Conservation (phyloP, 2,797 vertebrate genomes). For the Pogonophryne albipinna region DNA sequence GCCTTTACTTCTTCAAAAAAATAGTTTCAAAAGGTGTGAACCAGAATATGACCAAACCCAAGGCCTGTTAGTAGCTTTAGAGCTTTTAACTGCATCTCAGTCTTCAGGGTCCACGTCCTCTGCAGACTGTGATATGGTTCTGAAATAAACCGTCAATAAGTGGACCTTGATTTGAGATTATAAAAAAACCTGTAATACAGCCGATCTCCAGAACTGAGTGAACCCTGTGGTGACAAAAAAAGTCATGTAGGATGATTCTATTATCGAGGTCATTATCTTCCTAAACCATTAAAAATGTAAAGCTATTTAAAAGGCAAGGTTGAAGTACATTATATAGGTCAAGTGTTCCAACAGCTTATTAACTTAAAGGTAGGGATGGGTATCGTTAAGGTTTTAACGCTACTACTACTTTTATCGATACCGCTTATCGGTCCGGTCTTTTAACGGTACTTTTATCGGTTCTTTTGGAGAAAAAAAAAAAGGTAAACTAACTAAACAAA, state of each 20-base stretch:
- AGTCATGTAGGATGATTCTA: neutral
- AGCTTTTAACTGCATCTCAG: neutral
- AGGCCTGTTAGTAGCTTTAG: neutral
- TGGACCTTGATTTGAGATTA: no score
- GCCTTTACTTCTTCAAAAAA: slow-evolving; percentile 5
- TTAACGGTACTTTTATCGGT: no score
- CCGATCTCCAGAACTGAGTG: neutral
- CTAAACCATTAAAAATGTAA: neutral
- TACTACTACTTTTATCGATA: no score
- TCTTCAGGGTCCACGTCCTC: neutral
- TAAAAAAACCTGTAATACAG: neutral
- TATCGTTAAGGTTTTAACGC: no score
- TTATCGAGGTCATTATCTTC: neutral
- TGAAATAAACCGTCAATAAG: no score
- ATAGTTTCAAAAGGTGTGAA: neutral
- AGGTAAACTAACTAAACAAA: no score
- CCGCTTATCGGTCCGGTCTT: no score
- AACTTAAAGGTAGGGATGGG: no score
- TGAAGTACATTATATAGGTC: neutral
- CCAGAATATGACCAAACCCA: no score
- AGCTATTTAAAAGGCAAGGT: neutral
- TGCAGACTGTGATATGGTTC: neutral
- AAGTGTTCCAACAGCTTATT: neutral
- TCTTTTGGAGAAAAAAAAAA: no score
- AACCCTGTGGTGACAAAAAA: neutral